Conservation (phyloP, 2,113 vertebrate species). For the Malurus elegans region DNA sequence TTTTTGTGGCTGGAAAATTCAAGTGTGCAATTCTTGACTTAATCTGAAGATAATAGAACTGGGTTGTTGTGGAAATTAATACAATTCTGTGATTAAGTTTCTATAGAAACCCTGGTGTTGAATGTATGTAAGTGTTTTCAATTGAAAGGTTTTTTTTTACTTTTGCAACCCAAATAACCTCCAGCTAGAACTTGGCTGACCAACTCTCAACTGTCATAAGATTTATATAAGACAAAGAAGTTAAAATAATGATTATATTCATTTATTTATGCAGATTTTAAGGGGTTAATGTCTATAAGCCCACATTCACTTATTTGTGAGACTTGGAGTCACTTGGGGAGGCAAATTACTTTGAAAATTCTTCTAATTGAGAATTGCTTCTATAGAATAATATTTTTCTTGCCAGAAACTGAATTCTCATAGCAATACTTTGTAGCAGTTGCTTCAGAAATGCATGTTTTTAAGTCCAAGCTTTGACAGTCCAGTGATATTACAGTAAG, state of each 20-base stretch:
- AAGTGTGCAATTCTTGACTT: not conserved
- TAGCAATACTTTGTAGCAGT: not conserved
- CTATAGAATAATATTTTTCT: not conserved
- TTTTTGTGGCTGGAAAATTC: not conserved
- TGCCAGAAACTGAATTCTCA: not conserved
- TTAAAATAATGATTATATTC: not conserved
- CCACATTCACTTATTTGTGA: not conserved
- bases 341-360: not conserved
- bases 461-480: not conserved
- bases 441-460: not conserved
- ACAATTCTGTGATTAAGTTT: not conserved
- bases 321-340: not conserved
- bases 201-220: not conserved
- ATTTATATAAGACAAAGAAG: not conserved
- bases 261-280: not conserved
- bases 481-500: not conserved
- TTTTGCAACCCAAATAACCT: not conserved
- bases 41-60: not conserved
- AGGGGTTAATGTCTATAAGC: not conserved
- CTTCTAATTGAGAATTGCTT: not conserved
- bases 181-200: not conserved
- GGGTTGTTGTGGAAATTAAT: not conserved
- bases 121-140: not conserved
- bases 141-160: not conserved
- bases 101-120: not conserved